Conservation (phyloP, 1,140 invertebrate species). For the Heliconius nattereri region DNA sequence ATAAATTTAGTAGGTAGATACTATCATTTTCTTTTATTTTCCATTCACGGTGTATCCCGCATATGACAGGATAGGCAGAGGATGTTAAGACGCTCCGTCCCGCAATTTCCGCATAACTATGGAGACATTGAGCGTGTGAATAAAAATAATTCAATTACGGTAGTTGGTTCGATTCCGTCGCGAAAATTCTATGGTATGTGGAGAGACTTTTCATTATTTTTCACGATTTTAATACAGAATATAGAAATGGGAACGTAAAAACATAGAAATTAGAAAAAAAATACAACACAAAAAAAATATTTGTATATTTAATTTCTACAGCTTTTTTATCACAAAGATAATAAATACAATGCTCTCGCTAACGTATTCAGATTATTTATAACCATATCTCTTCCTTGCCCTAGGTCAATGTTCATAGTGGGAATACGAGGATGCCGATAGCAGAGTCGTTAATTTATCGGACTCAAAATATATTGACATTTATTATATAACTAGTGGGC, state of each 20-base stretch:
- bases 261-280: no score
- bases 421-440: slow-evolving; percentile 33
- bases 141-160: no score
- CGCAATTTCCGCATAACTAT: no score
- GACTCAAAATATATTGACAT: slow-evolving; percentile 21
- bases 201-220: no score
- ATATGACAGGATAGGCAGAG: no score
- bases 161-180: no score
- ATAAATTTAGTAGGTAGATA: not conserved
- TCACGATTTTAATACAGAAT: no score
- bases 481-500: slow-evolving; percentile 22
- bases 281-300: not conserved
- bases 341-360: slow-evolving; percentile 1
- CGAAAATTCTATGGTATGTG: no score
- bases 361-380: slow-evolving; percentile 27
- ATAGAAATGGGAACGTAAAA: no score
- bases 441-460: slow-evolving; percentile 32
- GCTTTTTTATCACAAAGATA: not conserved
- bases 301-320: not conserved
- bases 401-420: slow-evolving; percentile 46
- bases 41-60: no score
- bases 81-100: no score
- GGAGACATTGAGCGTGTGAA: no score
- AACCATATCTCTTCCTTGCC: slow-evolving; percentile 33
- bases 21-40: not conserved